phyloP scores from a whole-genome alignment of 2,113 vertebrate genomes.

The Chinchilla lanigera region DNA sequence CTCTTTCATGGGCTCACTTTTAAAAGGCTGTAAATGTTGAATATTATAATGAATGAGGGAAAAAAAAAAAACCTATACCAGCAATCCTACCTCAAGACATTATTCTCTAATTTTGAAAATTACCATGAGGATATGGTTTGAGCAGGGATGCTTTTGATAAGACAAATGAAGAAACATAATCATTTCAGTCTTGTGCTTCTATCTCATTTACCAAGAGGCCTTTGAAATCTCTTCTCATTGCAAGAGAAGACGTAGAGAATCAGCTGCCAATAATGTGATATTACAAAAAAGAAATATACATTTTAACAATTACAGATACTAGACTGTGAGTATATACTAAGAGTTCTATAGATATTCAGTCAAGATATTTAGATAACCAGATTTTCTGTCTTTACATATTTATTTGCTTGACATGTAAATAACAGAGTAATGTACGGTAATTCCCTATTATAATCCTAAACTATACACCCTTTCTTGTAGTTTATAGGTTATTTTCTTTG shows the following conservation, averaged over 20 bases:
- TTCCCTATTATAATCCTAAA: neutral
- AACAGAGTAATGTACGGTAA: neutral
- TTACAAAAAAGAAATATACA: neutral
- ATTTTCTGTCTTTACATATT: neutral
- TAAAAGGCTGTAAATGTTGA: conserved; percentile 41
- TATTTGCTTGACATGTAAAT: neutral
- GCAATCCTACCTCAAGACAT: conserved; percentile 35
- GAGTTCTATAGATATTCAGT: neutral
- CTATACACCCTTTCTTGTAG: neutral
- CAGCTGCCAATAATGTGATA: neutral
- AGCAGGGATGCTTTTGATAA: neutral
- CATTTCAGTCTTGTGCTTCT: neutral
- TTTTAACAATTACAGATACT: neutral
- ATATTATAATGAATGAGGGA: neutral
- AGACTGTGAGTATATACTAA: neutral
- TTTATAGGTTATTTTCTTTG: neutral
- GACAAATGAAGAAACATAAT: neutral
- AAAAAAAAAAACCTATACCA: neutral
- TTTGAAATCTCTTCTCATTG: neutral
- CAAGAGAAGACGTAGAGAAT: neutral
- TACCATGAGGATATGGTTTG: neutral
- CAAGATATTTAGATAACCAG: neutral
- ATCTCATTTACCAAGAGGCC: neutral
- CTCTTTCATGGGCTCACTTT: conserved; percentile 2
- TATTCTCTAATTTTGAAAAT: neutral